Conservation (phyloP, 2,888 invertebrate species). For the Eurois occulta region DNA sequence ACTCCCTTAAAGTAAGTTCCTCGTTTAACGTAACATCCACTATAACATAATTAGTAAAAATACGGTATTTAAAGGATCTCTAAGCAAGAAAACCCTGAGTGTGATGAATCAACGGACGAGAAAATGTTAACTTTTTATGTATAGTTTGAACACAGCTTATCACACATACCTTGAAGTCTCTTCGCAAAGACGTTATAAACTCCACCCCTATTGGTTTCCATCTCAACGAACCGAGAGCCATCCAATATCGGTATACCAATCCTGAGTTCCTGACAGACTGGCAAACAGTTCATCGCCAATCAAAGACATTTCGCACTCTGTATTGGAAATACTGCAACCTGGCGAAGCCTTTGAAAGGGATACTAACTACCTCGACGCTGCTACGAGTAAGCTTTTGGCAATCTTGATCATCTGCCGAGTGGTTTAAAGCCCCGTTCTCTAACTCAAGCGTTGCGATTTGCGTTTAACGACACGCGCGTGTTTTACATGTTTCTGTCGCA, state of each 20-base stretch:
- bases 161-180: background rate
- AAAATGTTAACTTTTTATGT: background rate
- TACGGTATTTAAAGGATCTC: background rate
- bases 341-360: constrained; percentile 38
- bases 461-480: background rate
- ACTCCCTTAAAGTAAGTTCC: background rate
- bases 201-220: constrained; percentile 16
- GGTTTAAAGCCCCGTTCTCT: background rate
- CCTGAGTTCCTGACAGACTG: constrained; percentile 6
- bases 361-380: constrained; percentile 15
- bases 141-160: background rate
- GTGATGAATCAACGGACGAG: background rate
- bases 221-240: constrained; percentile 11
- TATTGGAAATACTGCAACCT: constrained; percentile 37
- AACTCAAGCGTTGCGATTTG: background rate
- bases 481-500: background rate
- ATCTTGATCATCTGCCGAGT: constrained; percentile 27
- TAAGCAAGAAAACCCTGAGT: background rate
- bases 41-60: background rate
- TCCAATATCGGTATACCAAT: constrained; percentile 25
- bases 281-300: constrained; percentile 39
- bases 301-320: constrained; percentile 38
- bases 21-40: background rate
- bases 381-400: constrained; percentile 27
- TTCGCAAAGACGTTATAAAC: background rate